Conservation (phyloP, 1,140 invertebrate species). For the Drosophila persimilis region DNA sequence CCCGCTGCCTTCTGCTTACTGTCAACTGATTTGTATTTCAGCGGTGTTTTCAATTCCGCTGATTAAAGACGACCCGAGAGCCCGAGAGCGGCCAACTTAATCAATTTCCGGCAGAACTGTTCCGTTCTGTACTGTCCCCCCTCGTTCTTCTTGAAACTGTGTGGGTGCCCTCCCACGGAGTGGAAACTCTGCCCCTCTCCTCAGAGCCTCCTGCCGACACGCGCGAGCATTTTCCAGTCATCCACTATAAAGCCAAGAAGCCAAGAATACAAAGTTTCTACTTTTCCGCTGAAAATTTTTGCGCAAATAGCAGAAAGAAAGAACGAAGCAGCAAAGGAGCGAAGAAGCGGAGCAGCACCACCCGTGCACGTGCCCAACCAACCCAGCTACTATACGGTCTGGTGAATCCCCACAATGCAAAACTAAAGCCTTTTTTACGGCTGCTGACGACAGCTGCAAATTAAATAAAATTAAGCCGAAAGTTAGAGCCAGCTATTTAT, state of each 20-base stretch:
- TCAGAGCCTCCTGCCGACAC: constrained; percentile 16
- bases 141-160: too few relatives aligned
- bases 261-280: constrained; percentile 43
- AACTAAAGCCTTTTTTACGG: constrained; percentile 77
- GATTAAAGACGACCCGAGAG: constrained; percentile 56
- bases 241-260: constrained; percentile 5
- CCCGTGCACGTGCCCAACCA: constrained; percentile 33
- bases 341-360: background rate
- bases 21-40: constrained; percentile 64
- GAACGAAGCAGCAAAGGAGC: background rate
- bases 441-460: constrained; percentile 78
- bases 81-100: constrained; percentile 49
- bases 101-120: constrained; percentile 68
- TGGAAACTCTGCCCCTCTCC: background rate
- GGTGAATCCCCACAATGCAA: constrained; percentile 58
- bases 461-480: constrained; percentile 74
- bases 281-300: constrained; percentile 18
- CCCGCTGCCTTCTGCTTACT: constrained; percentile 8
- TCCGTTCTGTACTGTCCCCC: constrained; percentile 9
- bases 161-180: too few relatives aligned
- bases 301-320: background rate
- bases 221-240: constrained; percentile 42
- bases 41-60: constrained; percentile 44
- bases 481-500: constrained; percentile 70
- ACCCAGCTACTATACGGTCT: constrained; percentile 18